Evolutionary conservation across 2,888 invertebrate species (phyloP).

Genomic region (Torymus texanus): DNA sequence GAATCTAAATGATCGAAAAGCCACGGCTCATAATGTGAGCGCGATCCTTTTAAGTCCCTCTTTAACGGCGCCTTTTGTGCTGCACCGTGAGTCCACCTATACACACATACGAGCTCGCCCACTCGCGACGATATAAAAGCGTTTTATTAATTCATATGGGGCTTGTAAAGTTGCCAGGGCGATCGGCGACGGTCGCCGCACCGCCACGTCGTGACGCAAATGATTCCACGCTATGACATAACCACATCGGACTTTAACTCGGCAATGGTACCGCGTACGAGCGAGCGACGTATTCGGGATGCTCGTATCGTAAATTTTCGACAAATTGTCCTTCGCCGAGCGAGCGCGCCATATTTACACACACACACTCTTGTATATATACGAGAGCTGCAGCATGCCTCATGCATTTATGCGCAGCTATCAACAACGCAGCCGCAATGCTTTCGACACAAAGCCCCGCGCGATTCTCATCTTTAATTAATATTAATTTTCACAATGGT

Average conservation of each 20-base stretch:
- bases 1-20: slow-evolving; percentile 8
- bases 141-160: slow-evolving; percentile 24
- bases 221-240: slow-evolving; percentile 6
- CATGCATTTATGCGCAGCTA: background rate
- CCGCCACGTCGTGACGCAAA: background rate
- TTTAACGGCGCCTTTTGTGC: slow-evolving; percentile 2
- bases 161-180: slow-evolving; percentile 25
- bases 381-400: background rate
- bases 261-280: background rate
- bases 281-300: too few relatives aligned
- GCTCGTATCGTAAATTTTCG: slow-evolving; percentile 29
- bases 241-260: slow-evolving; percentile 21
- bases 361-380: background rate
- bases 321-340: slow-evolving; percentile 26
- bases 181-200: too few relatives aligned
- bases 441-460: background rate
- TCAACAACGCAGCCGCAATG: background rate
- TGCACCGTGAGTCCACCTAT: too few relatives aligned
- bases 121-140: slow-evolving; percentile 1
- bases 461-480: slow-evolving; percentile 30
- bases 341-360: background rate
- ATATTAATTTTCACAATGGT: slow-evolving; percentile 25
- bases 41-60: slow-evolving; percentile 24
- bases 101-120: too few relatives aligned
- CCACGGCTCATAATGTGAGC: too few relatives aligned